phyloP scores from a whole-genome alignment of 2,113 vertebrate genomes.

The Lagopus muta region DNA sequence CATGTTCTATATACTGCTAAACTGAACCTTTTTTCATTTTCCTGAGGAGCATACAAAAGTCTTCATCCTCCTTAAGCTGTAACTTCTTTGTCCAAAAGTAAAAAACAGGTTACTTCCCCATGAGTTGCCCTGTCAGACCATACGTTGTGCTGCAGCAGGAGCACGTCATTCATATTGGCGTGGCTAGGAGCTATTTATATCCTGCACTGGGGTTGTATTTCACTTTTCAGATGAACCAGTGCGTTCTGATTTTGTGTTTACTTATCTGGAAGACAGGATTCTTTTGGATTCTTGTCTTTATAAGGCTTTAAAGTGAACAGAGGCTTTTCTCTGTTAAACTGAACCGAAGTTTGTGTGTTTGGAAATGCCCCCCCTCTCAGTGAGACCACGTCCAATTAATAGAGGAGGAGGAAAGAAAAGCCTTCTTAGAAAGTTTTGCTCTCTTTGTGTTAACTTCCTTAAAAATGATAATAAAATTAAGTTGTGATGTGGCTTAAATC shows the following conservation, averaged over 20 bases:
- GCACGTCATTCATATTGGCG: neutral
- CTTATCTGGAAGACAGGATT: neutral
- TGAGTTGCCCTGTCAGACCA: neutral
- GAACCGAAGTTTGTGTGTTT: neutral
- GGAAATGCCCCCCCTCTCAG: neutral
- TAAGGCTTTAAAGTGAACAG: neutral
- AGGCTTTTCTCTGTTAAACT: neutral
- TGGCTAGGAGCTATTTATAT: neutral
- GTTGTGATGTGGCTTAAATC: neutral
- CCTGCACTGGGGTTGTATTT: neutral
- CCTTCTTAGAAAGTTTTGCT: neutral
- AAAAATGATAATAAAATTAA: neutral
- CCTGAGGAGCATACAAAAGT: neutral
- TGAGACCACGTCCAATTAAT: neutral
- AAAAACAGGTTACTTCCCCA: neutral
- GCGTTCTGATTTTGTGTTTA: constrained; percentile 2
- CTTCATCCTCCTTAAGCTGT: neutral
- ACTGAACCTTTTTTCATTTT: neutral
- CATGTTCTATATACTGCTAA: neutral
- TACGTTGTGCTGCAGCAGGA: neutral
- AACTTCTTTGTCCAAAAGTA: neutral
- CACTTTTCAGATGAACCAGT: neutral
- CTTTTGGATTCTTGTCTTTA: constrained; percentile 20
- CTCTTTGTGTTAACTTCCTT: neutral
- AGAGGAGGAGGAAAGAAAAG: neutral